A percentile compares a stretch with the other conserved stretches of the same genome.
Conservation (phyloP, 1,140 invertebrate species). For the Dendroctonus valens region DNA sequence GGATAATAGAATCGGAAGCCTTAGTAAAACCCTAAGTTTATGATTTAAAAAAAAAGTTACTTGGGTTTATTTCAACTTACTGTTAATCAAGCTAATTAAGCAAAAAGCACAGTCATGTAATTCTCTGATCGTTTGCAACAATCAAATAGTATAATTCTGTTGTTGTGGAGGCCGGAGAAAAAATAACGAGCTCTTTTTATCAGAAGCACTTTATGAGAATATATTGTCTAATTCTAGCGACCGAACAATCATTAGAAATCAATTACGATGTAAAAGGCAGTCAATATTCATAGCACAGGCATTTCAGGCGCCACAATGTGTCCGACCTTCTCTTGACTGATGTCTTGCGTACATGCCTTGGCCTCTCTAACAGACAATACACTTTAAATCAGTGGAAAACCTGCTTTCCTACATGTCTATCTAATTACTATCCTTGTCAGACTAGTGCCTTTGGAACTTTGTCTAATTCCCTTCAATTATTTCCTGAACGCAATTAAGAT, state of each 20-base stretch:
- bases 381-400: conserved; percentile 17
- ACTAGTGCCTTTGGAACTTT: not conserved
- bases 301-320: conserved; percentile 18
- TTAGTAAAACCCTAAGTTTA: too few relatives aligned
- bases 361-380: conserved; percentile 21
- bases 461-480: too few relatives aligned
- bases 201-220: not conserved
- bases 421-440: conserved; percentile 18
- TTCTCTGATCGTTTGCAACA: too few relatives aligned
- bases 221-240: conserved; percentile 15
- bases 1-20: too few relatives aligned
- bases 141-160: too few relatives aligned
- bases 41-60: too few relatives aligned
- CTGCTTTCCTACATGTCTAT: conserved; percentile 8
- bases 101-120: too few relatives aligned
- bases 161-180: too few relatives aligned
- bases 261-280: conserved; percentile 16
- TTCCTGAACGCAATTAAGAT: too few relatives aligned
- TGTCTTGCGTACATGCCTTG: conserved; percentile 12
- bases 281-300: conserved; percentile 22
- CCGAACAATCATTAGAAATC: conserved; percentile 17
- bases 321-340: conserved; percentile 20
- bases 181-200: too few relatives aligned
- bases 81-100: too few relatives aligned
- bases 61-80: too few relatives aligned